Evolutionary conservation across 2,888 invertebrate species (phyloP), one percentile per base, ranked within the genome.

Genomic region (Coleophora deauratella): DNA sequence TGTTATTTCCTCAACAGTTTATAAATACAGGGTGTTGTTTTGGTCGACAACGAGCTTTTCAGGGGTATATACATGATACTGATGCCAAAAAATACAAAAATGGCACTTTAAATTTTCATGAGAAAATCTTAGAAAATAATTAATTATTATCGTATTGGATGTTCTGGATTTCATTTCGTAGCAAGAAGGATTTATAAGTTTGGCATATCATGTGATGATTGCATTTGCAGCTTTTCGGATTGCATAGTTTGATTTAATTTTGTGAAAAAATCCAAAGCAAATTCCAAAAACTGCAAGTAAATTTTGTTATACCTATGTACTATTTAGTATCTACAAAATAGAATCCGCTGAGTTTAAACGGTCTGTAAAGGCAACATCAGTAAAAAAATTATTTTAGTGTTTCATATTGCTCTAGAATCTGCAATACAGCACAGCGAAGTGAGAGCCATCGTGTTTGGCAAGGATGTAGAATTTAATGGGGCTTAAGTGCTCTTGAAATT

Each of bases 381-480:
- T 35, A 38, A 41, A 44, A 38, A 36, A 43, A 28, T n/a, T 41
- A 28, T 32, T 45, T 45, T 10, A 43, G 33, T 31, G 43, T 45
- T 40, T 43, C 37, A 33, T 39, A 46, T 37, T 51, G 47, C 30
- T 51, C 49, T 33, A 47, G 40, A 15, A 47, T 21, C 14, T 46
- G 33, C 8, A 11, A 12, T 8, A 52, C 45, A 3, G 39, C 46
- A 15, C 40, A 34, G 33, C 35, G 39, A 2, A 49, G 33, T n/a
- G n/a, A n/a, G n/a, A n/a, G n/a, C n/a, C n/a, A n/a, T n/a, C n/a
- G n/a, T n/a, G n/a, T n/a, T n/a, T n/a, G n/a, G n/a, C n/a, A n/a
- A n/a, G n/a, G n/a, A n/a, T n/a, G n/a, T n/a, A n/a, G n/a, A n/a
- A n/a, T n/a, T n/a, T n/a, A n/a, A n/a, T n/a, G n/a, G n/a, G n/a